Evolutionary conservation across 2,113 vertebrate genomes (phyloP), one percentile per base, ranked within the genome.

Genomic region (Willisornis vidua): DNA sequence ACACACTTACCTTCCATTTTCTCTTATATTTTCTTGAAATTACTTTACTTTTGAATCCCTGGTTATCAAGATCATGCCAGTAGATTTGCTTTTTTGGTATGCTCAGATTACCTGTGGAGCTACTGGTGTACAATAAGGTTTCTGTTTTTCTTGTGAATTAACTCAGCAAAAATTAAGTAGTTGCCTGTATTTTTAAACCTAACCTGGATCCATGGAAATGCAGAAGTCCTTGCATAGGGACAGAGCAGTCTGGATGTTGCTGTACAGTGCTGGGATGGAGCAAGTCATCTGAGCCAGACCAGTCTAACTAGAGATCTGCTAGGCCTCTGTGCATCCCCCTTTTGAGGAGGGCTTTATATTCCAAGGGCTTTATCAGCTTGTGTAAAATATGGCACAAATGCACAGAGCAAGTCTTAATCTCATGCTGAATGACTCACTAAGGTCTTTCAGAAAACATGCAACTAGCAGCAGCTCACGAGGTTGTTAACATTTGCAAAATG

Each of bases 331-430:
- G 48, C 35, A 33, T 66, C 1, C 19, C 66, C 54, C 71, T 85
- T 90, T 74, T 59, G 78, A 75, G 81, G 26, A 39, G 39, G 39
- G 57, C 39, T 91, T 89, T 81, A 10, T 43, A 75, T 59, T 78
- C 57, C 39, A 87, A 71, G 78, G 81, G 73, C 43, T 90, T 93
- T 90, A 77, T 89, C 74, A 94, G 77, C 61, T 84, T 67, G 48
- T 71, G 31, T 67, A 57, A 22, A 46, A 18, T n/a, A 35, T 33
- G 39, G 78, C 78, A 93, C 3, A 48, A 87, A 63, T 31, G 43
- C 57, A 92, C 37, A 90, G 65, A 58, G 39, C 39, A 82, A 81
- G 46, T 87, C 78, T 87, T 85, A 62, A 71, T 26, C 37, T 16
- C 75, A 78, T 67, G 52, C 66, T 59, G 39, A 67, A 24, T 59